Conservation (phyloP, 2,888 invertebrate species). For the Xestobium rufovillosum region DNA sequence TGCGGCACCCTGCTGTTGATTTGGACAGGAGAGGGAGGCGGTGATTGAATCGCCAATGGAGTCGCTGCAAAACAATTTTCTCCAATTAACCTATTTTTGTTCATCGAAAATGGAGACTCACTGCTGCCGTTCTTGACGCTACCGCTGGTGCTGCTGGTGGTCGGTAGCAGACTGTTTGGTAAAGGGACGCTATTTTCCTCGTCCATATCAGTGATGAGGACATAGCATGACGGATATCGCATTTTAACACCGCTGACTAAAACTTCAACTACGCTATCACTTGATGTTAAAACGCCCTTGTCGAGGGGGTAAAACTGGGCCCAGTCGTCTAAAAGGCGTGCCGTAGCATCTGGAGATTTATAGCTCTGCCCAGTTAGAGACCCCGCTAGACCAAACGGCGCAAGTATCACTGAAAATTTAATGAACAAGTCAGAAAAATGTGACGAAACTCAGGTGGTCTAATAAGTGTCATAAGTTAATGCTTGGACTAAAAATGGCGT, state of each 20-base stretch:
- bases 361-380: constrained; percentile 80
- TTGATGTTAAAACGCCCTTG: constrained; percentile 46
- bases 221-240: constrained; percentile 93
- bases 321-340: constrained; percentile 88
- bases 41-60: constrained; percentile 37
- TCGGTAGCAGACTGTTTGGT: constrained; percentile 22
- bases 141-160: constrained; percentile 5
- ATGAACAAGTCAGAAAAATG: constrained; percentile 5
- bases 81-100: constrained; percentile 4
- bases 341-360: constrained; percentile 60
- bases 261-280: constrained; percentile 51
- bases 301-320: constrained; percentile 88
- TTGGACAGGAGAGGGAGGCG: constrained; percentile 45
- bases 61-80: constrained; percentile 29
- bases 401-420: constrained; percentile 71
- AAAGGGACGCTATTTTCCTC: constrained; percentile 45
- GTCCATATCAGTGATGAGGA: constrained; percentile 84
- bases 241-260: constrained; percentile 81
- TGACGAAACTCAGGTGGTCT: constrained; percentile 6
- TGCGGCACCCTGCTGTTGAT: constrained; percentile 41
- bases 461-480: too few species aligned
- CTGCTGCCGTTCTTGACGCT: constrained; percentile 25
- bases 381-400: constrained; percentile 91
- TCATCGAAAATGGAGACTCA: constrained; percentile 15
- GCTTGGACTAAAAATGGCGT: too few species aligned